A percentile compares a stretch with the other conserved stretches of the same genome.
These are phyloP conservation scores for Heliornis fulica DNA, from an alignment of 2,113 vertebrate species.

Conservation along the genomic window DNA sequence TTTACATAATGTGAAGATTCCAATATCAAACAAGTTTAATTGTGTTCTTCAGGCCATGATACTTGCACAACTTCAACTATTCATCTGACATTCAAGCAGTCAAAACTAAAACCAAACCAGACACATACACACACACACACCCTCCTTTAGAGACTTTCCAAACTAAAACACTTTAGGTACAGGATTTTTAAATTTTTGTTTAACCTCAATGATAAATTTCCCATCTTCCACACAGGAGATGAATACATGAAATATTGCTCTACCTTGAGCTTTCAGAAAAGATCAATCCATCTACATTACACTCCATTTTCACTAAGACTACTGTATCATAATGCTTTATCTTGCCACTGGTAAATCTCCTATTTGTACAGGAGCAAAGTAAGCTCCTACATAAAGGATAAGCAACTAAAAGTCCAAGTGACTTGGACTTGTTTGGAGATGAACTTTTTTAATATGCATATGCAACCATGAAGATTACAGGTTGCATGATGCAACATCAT, in stretches of 20 bases:
- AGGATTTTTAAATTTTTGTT: neutral
- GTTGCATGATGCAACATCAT: neutral
- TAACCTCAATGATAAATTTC: neutral
- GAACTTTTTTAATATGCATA: neutral
- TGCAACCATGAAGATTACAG: neutral
- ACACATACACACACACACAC: neutral
- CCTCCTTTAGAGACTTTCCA: neutral
- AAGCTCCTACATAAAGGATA: neutral
- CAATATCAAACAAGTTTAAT: neutral
- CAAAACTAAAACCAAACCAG: neutral
- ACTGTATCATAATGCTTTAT: neutral
- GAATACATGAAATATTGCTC: neutral
- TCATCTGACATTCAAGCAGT: neutral
- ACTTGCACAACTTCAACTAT: neutral
- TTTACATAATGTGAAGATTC: neutral
- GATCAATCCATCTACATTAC: neutral
- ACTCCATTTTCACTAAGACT: neutral
- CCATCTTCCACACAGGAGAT: neutral
- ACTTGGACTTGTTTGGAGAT: neutral
- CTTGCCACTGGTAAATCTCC: neutral
- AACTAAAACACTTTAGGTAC: neutral
- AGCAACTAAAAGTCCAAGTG: neutral
- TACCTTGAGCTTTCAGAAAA: neutral
- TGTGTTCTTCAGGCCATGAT: neutral
- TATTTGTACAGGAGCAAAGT: neutral